A percentile compares a stretch with the other conserved stretches of the same genome.
Conservation (phyloP, 2,113 vertebrate species). For the Cottus gobio region DNA sequence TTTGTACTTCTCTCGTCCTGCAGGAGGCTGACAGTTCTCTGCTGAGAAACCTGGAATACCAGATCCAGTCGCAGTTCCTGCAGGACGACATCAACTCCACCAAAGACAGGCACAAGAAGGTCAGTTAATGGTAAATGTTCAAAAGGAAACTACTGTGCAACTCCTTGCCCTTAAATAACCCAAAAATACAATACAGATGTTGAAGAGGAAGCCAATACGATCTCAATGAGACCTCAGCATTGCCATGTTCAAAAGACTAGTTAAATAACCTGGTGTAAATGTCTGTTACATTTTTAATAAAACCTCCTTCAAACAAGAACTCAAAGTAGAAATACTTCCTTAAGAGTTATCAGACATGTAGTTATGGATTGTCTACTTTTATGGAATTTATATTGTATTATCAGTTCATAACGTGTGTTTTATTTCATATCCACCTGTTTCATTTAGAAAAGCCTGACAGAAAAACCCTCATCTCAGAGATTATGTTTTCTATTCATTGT, state of each 20-base stretch:
- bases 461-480: neutral
- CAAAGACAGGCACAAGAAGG: slow-evolving; percentile 95
- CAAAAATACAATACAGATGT: neutral
- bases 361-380: neutral
- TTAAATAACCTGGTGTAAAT: neutral
- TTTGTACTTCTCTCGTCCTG: neutral
- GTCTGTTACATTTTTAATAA: neutral
- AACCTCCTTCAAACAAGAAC: neutral
- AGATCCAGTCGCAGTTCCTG: slow-evolving; percentile 94
- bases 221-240: neutral
- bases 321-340: no score
- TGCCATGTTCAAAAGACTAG: neutral
- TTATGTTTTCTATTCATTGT: neutral
- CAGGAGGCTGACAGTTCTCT: slow-evolving; percentile 93
- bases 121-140: slow-evolving; percentile 43
- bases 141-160: neutral
- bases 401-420: neutral
- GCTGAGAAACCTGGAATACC: slow-evolving; percentile 89
- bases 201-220: neutral
- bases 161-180: neutral
- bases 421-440: neutral
- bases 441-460: neutral
- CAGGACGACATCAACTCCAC: slow-evolving; percentile 93
- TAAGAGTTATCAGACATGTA: neutral
- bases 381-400: neutral